Percentiles rank a stretch among this genome's conserved stretches.
Evolutionary conservation across 2,888 invertebrate species (phyloP).

Genomic region (Deilephila elpenor): DNA sequence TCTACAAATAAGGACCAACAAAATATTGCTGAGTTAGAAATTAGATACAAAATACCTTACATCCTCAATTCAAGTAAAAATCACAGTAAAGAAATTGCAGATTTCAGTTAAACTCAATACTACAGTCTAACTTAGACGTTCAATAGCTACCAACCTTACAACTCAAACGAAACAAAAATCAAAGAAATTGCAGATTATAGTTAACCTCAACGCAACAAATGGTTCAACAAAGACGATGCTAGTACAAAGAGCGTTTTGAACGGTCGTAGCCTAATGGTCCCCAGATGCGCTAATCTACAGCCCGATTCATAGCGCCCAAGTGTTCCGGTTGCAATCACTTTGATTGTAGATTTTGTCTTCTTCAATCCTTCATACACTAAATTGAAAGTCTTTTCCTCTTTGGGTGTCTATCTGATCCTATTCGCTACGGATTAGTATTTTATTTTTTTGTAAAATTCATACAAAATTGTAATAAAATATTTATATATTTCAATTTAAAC

Average conservation of each 20-base stretch:
- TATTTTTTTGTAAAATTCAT: no score
- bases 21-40: no score
- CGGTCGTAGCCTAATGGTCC: slow-evolving; percentile 8
- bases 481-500: no score
- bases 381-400: neutral
- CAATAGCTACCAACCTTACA: no score
- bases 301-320: slow-evolving; percentile 39
- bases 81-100: no score
- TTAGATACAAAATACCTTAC: no score
- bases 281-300: slow-evolving; percentile 9
- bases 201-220: neutral
- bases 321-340: slow-evolving; percentile 45
- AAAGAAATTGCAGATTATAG: neutral
- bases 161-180: neutral
- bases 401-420: neutral
- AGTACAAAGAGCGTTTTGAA: slow-evolving; percentile 17
- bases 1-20: no score
- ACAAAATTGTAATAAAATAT: no score
- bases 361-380: neutral
- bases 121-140: no score
- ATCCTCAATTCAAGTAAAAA: neutral
- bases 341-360: slow-evolving; percentile 34
- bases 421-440: neutral
- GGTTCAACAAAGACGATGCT: slow-evolving; percentile 5
- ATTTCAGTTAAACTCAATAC: no score